Evolutionary conservation across 2,113 vertebrate genomes (phyloP), one percentile per base, ranked within the genome.

Genomic region (Sapajus apella): DNA sequence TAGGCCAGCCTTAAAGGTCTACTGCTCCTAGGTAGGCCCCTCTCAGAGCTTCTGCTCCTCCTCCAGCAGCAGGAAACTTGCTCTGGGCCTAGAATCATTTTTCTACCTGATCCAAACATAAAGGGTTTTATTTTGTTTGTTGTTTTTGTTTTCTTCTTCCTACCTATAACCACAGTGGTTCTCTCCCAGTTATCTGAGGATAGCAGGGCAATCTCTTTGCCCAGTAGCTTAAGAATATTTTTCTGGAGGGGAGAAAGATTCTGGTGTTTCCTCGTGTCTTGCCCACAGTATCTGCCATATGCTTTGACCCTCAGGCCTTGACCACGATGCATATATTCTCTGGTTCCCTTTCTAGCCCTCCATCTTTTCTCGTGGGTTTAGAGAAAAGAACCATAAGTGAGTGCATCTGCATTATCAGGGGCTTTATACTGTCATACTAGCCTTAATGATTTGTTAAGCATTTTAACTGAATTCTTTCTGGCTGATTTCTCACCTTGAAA

Each of bases 1-100:
- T 32, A 82, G n/a, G 12, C 45, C 8, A 50, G 18, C 2, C 35
- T 3, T 14, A 1, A 25, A n/a, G 55, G 21, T 0, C 50, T 17
- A 14, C 6, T 1, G 56, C 37, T 79, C 37, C 58, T 14, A 30
- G 2, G 8, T 20, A 30, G 3, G 3, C 1, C 18, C 43, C 55
- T 83, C 16, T 17, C 45, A 27, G 9, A 45, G n/a, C 58, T 25
- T 16, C 20, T 61, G 9, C 8, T 11, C 6, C 21, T 52, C n/a
- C 25, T 68, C 17, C 37, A 77, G 68, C 32, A 35, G 35, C 25
- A 81, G 20, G 20, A n/a, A 2, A 37, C 77, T 56, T 23, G 4
- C 11, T 17, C 5, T 55, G 27, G 16, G 12, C 35, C 37, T 81
- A 76, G 32, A 20, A 58, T 56, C 6, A 50, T 43, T 50, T 92